Conservation (phyloP, 2,797 vertebrate species). For the Agapornis canus region DNA sequence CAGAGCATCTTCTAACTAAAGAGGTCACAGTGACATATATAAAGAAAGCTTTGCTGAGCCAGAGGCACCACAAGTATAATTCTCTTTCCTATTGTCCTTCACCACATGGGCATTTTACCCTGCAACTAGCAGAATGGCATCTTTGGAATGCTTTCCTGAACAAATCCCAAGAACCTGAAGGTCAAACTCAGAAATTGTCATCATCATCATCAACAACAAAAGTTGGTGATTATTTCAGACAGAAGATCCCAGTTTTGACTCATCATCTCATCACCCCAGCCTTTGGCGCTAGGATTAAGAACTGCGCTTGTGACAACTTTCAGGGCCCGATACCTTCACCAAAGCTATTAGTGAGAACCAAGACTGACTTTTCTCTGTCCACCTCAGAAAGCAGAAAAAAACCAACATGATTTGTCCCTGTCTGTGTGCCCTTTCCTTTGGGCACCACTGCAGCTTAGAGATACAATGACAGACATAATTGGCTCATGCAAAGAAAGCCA, state of each 20-base stretch:
- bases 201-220: neutral
- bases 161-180: neutral
- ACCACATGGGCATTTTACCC: neutral
- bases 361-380: neutral
- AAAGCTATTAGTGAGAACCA: neutral
- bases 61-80: neutral
- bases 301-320: neutral
- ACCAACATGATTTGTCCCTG: constrained; percentile 18
- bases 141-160: neutral
- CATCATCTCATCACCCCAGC: neutral
- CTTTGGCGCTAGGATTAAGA: neutral
- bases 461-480: constrained; percentile 70
- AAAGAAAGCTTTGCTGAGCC: neutral
- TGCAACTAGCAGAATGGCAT: neutral
- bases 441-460: constrained; percentile 54
- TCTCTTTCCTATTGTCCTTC: neutral
- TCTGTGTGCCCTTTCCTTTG: constrained; percentile 59
- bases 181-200: neutral
- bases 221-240: neutral
- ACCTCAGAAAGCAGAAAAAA: neutral
- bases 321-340: neutral
- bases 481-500: constrained; percentile 73
- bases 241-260: neutral
- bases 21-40: neutral
- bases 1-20: constrained; percentile 58